A percentile compares a stretch with the other conserved stretches of the same genome.
Conservation (phyloP, 2,113 vertebrate genomes). For the Neodon shergylaensis region DNA sequence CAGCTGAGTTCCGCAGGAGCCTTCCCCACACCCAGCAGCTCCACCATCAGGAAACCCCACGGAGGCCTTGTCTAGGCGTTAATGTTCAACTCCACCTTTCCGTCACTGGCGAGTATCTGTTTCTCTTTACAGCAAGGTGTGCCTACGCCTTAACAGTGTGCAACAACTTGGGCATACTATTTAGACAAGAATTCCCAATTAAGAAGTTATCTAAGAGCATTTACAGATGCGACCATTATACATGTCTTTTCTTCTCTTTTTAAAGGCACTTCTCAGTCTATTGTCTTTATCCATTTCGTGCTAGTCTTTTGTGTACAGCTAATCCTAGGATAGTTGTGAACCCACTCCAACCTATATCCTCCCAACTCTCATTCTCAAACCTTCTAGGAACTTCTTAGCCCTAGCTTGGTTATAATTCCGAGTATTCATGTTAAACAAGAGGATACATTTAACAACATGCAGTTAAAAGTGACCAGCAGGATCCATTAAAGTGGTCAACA, state of each 20-base stretch:
- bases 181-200: not conserved
- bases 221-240: not conserved
- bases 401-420: constrained; percentile 36
- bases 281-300: not conserved
- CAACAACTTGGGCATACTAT: not conserved
- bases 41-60: not conserved
- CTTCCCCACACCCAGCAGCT: not conserved
- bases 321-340: not conserved
- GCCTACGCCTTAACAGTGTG: not conserved
- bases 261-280: not conserved
- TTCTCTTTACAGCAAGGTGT: not conserved
- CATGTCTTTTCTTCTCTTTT: not conserved
- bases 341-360: not conserved
- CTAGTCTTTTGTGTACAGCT: not conserved
- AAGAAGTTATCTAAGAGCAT: constrained; percentile 8
- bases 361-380: not conserved
- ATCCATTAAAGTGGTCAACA: not conserved
- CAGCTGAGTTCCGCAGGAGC: not conserved
- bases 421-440: not conserved
- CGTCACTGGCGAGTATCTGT: not conserved
- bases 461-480: not conserved
- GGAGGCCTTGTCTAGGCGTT: not conserved
- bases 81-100: not conserved
- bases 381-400: constrained; percentile 22
- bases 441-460: not conserved